phyloP scores from a whole-genome alignment of 1,140 invertebrate genomes.

The Periplaneta americana region DNA sequence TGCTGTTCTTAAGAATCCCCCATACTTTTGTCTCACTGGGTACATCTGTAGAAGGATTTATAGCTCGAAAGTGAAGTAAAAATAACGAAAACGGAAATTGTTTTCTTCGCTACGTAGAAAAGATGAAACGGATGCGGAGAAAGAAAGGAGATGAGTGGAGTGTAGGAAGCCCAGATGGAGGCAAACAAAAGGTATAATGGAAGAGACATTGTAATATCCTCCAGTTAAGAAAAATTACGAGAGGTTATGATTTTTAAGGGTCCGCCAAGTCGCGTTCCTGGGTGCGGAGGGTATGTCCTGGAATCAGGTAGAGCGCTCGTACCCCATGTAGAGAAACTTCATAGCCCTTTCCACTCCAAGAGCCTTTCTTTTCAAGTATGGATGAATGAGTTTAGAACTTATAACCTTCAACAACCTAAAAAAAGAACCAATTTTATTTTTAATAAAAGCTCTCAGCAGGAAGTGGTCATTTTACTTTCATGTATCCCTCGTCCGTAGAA shows the following conservation, averaged over 20 bases:
- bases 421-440: background rate
- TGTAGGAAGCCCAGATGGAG: background rate
- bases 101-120: background rate
- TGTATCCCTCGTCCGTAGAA: background rate
- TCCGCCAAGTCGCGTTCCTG: background rate
- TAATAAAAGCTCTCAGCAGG: background rate
- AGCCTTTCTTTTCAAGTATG: background rate
- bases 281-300: background rate
- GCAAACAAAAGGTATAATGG: background rate
- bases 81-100: background rate
- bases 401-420: background rate
- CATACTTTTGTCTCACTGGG: background rate
- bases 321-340: background rate
- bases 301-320: background rate
- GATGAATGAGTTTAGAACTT: background rate
- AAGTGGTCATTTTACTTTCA: background rate
- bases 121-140: background rate
- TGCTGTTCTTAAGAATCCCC: background rate
- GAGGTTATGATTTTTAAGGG: background rate
- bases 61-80: background rate
- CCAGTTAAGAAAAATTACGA: background rate
- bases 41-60: background rate
- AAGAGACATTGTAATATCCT: background rate
- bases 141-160: background rate
- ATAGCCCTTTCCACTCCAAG: too few species aligned